Evolutionary conservation across 2,888 invertebrate genomes (phyloP), one percentile per base, ranked within the genome.

Genomic region (Alentia gelatinosa): DNA sequence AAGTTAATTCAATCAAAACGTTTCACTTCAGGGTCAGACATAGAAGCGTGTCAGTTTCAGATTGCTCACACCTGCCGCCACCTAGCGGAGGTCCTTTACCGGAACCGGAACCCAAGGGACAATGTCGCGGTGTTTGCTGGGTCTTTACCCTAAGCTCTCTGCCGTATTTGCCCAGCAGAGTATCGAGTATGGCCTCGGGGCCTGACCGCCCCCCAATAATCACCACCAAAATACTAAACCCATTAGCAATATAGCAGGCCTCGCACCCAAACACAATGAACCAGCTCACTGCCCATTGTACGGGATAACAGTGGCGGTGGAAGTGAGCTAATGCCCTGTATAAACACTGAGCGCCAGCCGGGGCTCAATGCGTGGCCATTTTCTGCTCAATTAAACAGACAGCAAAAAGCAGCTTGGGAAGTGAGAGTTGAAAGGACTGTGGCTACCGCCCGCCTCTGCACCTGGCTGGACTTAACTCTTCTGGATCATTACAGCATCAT

Each of bases 321-420:
- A 19, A 15, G 30, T 12, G 86, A 86, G 86, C 47, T 86, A 86
- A 86, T 86, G 86, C 86, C 86, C 86, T 86, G 50, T 23, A 42
- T 47, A 86, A 86, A 86, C 47, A 86, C 47, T 19, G n/a, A 9
- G 79, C 37, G 79, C 15, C 30, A 15, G n/a, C 79, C 47, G 30
- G 26, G 47, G 86, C 47, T 37, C 86, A 47, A 86, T 86, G 30
- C 26, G 86, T 1, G 86, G 50, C 86, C 86, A 86, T 86, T 86
- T 86, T 47, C 42, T 23, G 86, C 42, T 50, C 86, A 86, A 86
- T 86, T 86, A 86, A 86, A 86, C 47, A 47, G 86, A 86, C 86
- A 86, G 86, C 86, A 86, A 86, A 86, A 86, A 86, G 86, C 86
- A 86, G 86, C 42, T 86, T 86, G 86, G 86, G 47, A 12, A 86